These are phyloP conservation scores for Zapus hudsonius DNA, from an alignment of 2,113 vertebrate species.

Conservation along the genomic window DNA sequence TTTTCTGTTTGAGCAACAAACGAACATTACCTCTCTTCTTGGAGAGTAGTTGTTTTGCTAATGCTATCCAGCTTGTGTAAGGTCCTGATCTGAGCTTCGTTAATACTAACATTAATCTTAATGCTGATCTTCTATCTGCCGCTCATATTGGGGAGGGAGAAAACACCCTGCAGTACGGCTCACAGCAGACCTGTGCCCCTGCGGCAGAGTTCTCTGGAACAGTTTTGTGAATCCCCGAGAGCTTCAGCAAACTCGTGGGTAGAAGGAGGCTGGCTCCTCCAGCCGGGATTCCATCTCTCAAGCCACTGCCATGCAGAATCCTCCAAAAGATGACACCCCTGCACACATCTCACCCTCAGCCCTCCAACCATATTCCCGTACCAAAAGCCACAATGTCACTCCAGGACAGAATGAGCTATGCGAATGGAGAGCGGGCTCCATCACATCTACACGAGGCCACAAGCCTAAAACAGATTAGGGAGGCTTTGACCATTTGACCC, in stretches of 20 bases:
- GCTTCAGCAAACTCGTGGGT: neutral
- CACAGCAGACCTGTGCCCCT: neutral
- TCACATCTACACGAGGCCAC: neutral
- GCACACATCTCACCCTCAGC: neutral
- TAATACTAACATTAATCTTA: neutral
- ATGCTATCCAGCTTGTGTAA: neutral
- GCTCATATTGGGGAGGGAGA: neutral
- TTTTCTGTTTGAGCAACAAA: conserved; percentile 39
- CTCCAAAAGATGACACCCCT: neutral
- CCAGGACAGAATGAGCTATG: neutral
- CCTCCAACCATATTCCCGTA: neutral
- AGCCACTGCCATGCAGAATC: too few relatives aligned
- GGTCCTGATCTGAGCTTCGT: neutral
- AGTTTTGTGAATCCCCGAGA: neutral
- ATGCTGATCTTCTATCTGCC: neutral
- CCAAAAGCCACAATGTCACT: neutral
- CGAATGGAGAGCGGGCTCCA: accelerated
- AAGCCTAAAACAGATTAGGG: neutral
- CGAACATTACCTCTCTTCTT: neutral
- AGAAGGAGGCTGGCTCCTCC: neutral
- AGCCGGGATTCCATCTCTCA: neutral
- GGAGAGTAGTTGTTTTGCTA: conserved; percentile 39
- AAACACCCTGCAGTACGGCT: neutral
- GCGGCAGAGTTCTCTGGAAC: accelerated
- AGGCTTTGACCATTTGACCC: neutral